phyloP scores from a whole-genome alignment of 1,140 invertebrate species.

The Ooceraea biroi region DNA sequence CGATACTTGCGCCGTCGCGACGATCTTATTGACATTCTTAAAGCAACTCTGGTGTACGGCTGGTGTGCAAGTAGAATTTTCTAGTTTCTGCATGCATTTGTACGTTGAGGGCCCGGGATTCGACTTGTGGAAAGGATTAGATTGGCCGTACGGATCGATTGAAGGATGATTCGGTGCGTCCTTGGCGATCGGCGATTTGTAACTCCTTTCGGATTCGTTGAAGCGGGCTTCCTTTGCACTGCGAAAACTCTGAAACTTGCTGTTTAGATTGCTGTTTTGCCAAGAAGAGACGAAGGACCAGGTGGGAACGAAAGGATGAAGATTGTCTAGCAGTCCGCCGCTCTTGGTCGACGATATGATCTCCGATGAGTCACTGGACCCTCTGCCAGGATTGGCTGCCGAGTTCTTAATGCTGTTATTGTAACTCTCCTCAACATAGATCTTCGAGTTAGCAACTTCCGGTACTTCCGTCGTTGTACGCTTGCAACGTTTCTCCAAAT shows the following conservation, averaged over 20 bases:
- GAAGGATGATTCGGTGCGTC: slow-evolving; percentile 15
- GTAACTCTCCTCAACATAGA: slow-evolving; percentile 27
- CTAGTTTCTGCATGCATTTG: slow-evolving; percentile 46
- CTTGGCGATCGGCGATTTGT: slow-evolving; percentile 26
- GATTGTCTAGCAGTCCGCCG: slow-evolving; percentile 65
- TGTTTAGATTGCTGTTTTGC: slow-evolving; percentile 66
- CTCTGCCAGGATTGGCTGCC: slow-evolving; percentile 20
- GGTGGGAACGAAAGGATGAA: slow-evolving; percentile 63
- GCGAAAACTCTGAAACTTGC: slow-evolving; percentile 68
- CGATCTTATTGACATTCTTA: slow-evolving; percentile 60
- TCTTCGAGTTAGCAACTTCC: slow-evolving; percentile 21
- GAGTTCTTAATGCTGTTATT: slow-evolving; percentile 58
- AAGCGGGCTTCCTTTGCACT: slow-evolving; percentile 48
- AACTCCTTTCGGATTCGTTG: slow-evolving; percentile 61
- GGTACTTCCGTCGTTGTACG: slow-evolving; percentile 71
- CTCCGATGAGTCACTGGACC: slow-evolving; percentile 18
- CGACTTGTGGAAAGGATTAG: slow-evolving; percentile 75
- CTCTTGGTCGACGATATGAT: slow-evolving; percentile 47
- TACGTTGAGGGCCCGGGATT: slow-evolving; percentile 79
- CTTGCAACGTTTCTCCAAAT: slow-evolving; percentile 83
- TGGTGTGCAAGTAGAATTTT: slow-evolving; percentile 67
- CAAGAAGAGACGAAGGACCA: slow-evolving; percentile 74
- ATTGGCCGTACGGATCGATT: slow-evolving; percentile 73
- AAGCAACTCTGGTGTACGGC: slow-evolving; percentile 74
- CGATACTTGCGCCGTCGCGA: background rate